phyloP scores from a whole-genome alignment of 2,888 invertebrate genomes.

The Resseliella maxima region DNA sequence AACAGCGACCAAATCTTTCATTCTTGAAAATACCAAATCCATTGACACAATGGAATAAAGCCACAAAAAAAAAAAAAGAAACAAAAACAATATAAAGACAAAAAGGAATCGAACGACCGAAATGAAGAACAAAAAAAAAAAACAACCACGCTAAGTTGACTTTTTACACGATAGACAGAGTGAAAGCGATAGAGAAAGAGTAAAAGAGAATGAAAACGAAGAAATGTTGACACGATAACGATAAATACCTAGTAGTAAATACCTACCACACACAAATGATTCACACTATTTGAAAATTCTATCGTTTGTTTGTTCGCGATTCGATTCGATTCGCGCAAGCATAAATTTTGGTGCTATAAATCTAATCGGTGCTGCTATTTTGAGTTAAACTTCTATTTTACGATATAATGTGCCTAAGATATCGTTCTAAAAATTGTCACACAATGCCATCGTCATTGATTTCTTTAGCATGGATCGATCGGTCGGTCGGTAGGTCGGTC shows the following conservation, averaged over 20 bases:
- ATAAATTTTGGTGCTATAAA: constrained; percentile 7
- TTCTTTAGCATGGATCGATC: neutral
- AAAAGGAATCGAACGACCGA: constrained; percentile 5
- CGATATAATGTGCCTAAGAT: neutral
- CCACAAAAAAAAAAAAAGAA: too few relatives aligned
- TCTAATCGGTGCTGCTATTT: neutral
- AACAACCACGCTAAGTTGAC: neutral
- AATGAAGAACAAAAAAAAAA: too few relatives aligned
- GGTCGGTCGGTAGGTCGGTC: neutral
- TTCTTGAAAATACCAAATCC: neutral
- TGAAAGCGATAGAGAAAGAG: too few relatives aligned
- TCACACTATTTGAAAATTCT: constrained; percentile 16
- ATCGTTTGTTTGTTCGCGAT: neutral
- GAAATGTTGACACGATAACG: neutral
- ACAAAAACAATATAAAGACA: neutral
- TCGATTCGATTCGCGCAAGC: neutral
- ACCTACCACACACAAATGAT: constrained; percentile 27
- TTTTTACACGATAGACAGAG: too few relatives aligned
- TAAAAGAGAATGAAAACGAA: too few relatives aligned
- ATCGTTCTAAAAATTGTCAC: neutral
- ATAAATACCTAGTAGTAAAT: neutral
- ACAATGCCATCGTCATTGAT: constrained; percentile 20
- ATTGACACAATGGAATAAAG: neutral
- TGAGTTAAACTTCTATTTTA: constrained; percentile 7
- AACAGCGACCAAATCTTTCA: neutral